Base-by-base conservation (phyloP, 2,113 vertebrate species). In the Lophotis ruficrista region DNA sequence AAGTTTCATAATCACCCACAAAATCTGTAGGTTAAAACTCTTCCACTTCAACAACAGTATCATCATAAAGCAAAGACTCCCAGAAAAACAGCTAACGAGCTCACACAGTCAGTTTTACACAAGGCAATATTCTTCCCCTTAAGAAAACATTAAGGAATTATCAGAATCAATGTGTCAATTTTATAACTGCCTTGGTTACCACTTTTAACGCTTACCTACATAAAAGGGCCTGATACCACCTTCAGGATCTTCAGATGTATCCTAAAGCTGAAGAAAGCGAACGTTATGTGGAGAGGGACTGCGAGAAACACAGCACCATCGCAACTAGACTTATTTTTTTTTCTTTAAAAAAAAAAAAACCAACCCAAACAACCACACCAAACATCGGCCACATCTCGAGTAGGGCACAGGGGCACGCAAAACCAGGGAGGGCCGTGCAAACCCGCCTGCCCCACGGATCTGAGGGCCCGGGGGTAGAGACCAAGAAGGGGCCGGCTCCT, bases 151-250 rank as follows among this genome's bases (percentile, higher is more conserved):
- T 28, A 3, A 43, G 51, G 13, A 4, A 3, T 19, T 37, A 45
- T 3, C 10, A 30, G 12, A 37, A 22, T 22, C 13, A 30, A 53
- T 1, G 27, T 0, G 1, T 2, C 6, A 4, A 1, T 33, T 76
- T 79, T 18, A 35, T 14, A 71, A 37, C 24, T 33, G 16, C 25
- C 18, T 30, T 3, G 3, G 10, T 41, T 9, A 65, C 8, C 9
- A 3, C 19, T 77, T 69, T 11, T 9, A 69, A 56, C 1, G 23
- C 9, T 85, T 38, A 70, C 85, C 58, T 87, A 61, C 54, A 0
- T 1, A 20, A 27, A 21, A 62, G 20, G 3, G 9, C 30, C 14
- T 3, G n/a, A 18, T 1, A 41, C 21, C 3, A 2, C 43, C 28
- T 65, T 31, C 17, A 15, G 7, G 2, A 16, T 4, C 20, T 9